phyloP scores from a whole-genome alignment of 1,140 invertebrate genomes.

The Mycetomoellerius zeteki region DNA sequence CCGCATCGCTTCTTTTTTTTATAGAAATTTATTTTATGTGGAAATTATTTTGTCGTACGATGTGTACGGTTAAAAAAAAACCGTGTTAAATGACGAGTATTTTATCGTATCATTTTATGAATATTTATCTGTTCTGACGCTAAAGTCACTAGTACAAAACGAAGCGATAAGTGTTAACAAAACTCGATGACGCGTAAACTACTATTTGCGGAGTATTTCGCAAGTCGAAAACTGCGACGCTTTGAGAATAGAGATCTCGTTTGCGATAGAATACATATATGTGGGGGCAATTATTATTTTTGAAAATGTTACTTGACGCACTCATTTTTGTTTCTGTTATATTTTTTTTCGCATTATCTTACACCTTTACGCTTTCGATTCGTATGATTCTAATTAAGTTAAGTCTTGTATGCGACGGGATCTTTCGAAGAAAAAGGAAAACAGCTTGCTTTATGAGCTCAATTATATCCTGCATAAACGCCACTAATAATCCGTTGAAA shows the following conservation, averaged over 20 bases:
- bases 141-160: not conserved
- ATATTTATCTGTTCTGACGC: not conserved
- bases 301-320: conserved; percentile 5
- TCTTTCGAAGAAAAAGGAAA: not conserved
- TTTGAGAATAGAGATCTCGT: not conserved
- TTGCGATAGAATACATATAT: not conserved
- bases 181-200: not conserved
- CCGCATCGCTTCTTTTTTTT: not conserved
- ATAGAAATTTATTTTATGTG: not conserved
- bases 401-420: not conserved
- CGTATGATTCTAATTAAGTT: not conserved
- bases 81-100: not conserved
- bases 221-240: not conserved
- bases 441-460: not conserved
- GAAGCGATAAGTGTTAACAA: conserved; percentile 17
- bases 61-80: not conserved
- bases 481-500: not conserved
- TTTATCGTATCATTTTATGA: not conserved
- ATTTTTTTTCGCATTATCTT: not conserved
- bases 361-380: not conserved
- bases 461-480: not conserved
- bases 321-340: not conserved
- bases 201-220: conserved; percentile 35
- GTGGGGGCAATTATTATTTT: conserved; percentile 22
- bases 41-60: not conserved